Evolutionary conservation across 2,797 vertebrate species (phyloP).

Genomic region (Ctenochaetus hawaiiensis): DNA sequence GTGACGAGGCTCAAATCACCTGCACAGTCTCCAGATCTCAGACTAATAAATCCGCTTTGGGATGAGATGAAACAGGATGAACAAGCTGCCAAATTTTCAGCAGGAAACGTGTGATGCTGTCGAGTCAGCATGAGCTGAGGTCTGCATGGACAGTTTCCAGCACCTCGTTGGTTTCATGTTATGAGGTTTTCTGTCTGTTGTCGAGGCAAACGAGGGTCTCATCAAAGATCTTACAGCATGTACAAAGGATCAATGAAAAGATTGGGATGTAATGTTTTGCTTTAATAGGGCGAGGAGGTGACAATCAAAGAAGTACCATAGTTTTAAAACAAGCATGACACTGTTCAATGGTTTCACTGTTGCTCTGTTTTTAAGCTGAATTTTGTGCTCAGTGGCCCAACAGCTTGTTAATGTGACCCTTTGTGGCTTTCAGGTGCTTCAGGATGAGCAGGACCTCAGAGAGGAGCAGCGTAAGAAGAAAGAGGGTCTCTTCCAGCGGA

Average conservation of each 20-base stretch:
- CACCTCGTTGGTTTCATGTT: conserved; percentile 10
- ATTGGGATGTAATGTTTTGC: neutral
- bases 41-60: conserved; percentile 8
- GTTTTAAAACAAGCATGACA: neutral
- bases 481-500: conserved; percentile 88
- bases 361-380: neutral
- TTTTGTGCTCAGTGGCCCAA: neutral
- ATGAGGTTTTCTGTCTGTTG: conserved; percentile 7
- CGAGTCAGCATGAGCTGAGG: conserved; percentile 24
- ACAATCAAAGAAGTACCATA: neutral
- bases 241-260: neutral
- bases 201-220: neutral
- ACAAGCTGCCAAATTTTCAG: conserved; percentile 24
- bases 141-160: conserved; percentile 30
- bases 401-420: neutral
- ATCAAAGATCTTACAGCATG: neutral
- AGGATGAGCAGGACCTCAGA: conserved; percentile 87
- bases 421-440: conserved; percentile 77
- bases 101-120: conserved; percentile 8
- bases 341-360: neutral
- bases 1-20: neutral
- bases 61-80: conserved; percentile 20
- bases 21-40: conserved; percentile 6
- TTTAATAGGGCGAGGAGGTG: neutral
- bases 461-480: conserved; percentile 88